Percentiles rank a stretch among this genome's conserved stretches.
phyloP scores from a whole-genome alignment of 2,888 invertebrate genomes.

The Campoplex nolae region DNA sequence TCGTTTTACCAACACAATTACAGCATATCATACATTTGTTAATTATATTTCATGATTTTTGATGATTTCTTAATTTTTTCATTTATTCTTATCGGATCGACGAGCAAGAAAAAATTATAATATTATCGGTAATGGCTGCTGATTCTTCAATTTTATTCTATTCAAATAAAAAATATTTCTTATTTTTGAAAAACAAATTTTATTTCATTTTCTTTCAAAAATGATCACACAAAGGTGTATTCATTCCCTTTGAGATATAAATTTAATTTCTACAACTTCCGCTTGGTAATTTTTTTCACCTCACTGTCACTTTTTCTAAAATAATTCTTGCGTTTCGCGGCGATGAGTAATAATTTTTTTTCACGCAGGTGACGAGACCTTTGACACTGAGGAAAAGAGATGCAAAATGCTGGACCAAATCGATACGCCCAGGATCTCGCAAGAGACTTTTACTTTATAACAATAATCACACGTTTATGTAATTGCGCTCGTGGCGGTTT shows the following conservation, averaged over 20 bases:
- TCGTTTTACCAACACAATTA: slow-evolving; percentile 2
- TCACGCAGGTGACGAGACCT: slow-evolving; percentile 3
- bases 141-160: background rate
- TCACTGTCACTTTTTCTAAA: background rate
- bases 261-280: background rate
- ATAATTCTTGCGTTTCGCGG: background rate
- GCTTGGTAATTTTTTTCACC: background rate
- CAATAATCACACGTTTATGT: background rate
- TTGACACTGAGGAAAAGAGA: background rate
- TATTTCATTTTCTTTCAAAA: background rate
- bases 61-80: background rate
- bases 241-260: background rate
- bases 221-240: background rate
- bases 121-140: background rate
- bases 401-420: slow-evolving; percentile 34
- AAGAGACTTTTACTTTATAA: background rate
- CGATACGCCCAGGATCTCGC: slow-evolving; percentile 8
- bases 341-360: background rate
- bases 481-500: too few species aligned
- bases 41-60: background rate
- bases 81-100: background rate
- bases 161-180: too few species aligned
- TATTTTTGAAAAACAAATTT: too few species aligned
- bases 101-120: background rate
- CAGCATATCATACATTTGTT: background rate